Evolutionary conservation across 2,797 vertebrate genomes (phyloP).

Genomic region (Aphelocoma californica): DNA sequence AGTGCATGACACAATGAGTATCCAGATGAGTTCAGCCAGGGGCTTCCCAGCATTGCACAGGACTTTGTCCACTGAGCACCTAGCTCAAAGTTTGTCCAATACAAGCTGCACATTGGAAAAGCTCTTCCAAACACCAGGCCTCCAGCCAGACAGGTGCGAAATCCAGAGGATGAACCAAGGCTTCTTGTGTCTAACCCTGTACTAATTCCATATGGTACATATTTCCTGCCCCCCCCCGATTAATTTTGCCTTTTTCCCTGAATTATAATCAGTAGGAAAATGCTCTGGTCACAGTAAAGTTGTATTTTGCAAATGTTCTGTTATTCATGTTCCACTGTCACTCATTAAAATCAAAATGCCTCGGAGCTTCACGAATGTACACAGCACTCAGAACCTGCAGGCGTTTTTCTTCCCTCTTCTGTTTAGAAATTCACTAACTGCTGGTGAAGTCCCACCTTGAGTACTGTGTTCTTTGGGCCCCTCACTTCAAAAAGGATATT

Average conservation of each 20-base stretch:
- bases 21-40: not conserved
- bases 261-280: not conserved
- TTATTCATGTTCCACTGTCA: not conserved
- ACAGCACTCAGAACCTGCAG: not conserved
- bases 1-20: not conserved
- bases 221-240: not conserved
- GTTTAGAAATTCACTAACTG: not conserved
- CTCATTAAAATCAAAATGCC: not conserved
- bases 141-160: fast-evolving
- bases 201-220: not conserved
- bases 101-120: not conserved
- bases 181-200: fast-evolving
- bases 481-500: not conserved
- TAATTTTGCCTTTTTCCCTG: not conserved
- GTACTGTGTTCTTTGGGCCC: not conserved
- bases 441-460: not conserved
- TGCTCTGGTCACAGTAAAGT: not conserved
- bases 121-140: not conserved
- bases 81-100: not conserved
- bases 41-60: not conserved
- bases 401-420: not conserved
- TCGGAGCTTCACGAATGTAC: fast-evolving
- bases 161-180: not conserved
- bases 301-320: not conserved
- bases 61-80: not conserved